These are phyloP conservation scores for Chrysochloris asiatica DNA, from an alignment of 2,113 vertebrate genomes.

Conservation along the genomic window DNA sequence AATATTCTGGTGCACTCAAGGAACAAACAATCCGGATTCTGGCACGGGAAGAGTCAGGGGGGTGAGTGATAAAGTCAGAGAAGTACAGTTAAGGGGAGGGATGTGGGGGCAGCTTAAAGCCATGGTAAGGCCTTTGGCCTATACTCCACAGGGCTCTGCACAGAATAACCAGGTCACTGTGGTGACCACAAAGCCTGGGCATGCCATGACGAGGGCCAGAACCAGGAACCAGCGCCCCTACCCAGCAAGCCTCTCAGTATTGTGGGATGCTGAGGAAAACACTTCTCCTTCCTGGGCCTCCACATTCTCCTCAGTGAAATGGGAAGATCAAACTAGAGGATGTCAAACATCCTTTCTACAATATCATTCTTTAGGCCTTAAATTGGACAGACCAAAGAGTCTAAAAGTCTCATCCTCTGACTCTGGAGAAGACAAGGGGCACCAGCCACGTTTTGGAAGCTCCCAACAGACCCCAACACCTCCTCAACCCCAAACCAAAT, in stretches of 20 bases:
- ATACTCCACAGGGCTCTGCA: neutral
- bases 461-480: neutral
- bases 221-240: neutral
- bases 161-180: neutral
- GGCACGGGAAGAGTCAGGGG: neutral
- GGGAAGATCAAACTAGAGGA: neutral
- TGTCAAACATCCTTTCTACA: neutral
- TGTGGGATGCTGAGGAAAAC: neutral
- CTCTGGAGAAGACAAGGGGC: neutral
- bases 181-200: neutral
- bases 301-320: constrained; percentile 15
- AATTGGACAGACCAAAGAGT: neutral
- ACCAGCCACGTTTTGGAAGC: neutral
- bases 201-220: neutral
- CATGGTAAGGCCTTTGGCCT: neutral
- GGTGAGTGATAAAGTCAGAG: neutral
- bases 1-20: neutral
- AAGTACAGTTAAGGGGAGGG: neutral
- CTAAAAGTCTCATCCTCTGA: neutral
- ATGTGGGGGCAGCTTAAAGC: neutral
- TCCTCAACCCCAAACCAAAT: neutral
- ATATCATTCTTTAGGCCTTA: neutral
- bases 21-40: neutral
- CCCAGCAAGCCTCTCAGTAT: neutral
- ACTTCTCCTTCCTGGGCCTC: neutral